These are phyloP conservation scores for Acanthopagrus latus DNA, from an alignment of 2,797 vertebrate genomes.

Conservation along the genomic window DNA sequence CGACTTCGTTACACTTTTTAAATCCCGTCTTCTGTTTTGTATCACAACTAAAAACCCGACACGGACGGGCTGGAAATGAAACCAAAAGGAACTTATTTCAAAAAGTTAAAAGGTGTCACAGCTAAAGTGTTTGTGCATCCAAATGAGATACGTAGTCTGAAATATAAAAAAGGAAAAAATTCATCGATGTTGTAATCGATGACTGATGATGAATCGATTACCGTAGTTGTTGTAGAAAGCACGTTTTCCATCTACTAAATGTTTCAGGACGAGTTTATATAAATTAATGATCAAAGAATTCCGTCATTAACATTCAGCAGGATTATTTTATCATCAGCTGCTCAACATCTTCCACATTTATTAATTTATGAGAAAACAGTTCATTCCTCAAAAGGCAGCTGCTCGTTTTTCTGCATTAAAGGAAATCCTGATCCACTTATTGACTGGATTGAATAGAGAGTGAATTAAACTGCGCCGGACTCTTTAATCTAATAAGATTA, in stretches of 20 bases:
- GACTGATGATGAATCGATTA: not conserved
- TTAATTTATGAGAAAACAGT: not conserved
- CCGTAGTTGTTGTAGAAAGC: not conserved
- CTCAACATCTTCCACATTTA: not conserved
- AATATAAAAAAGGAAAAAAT: too few relatives aligned
- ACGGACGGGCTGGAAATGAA: too few relatives aligned
- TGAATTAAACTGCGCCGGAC: conserved; percentile 51
- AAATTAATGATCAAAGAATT: not conserved
- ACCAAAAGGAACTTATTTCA: too few relatives aligned
- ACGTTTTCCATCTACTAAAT: too few relatives aligned
- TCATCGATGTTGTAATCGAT: too few relatives aligned
- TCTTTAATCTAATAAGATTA: conserved; percentile 66
- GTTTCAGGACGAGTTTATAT: not conserved
- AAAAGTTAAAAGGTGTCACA: too few relatives aligned
- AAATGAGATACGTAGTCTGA: not conserved
- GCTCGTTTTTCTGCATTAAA: conserved; percentile 2
- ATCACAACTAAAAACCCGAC: not conserved
- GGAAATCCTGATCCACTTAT: conserved; percentile 40
- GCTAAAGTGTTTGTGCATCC: not conserved
- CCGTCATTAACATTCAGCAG: not conserved
- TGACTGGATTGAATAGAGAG: conserved; percentile 38
- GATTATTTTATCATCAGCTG: not conserved
- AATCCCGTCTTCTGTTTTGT: not conserved
- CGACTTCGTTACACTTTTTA: conserved; percentile 7
- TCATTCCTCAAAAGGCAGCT: conserved; percentile 25